phyloP scores from a whole-genome alignment of 2,113 vertebrate genomes.

The Monopterus albus region DNA sequence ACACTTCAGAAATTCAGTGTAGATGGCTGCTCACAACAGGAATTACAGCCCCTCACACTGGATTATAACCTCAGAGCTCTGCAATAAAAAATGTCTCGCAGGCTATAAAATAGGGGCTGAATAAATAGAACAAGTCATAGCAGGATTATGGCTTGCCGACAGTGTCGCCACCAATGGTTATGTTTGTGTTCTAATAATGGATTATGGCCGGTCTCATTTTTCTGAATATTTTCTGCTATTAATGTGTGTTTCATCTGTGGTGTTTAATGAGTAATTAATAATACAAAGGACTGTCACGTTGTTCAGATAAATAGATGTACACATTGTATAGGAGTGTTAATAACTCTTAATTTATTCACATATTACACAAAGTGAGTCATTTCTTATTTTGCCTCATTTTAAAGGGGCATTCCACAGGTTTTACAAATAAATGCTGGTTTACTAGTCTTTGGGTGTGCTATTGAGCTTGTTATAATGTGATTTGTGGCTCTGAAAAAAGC shows the following conservation, averaged over 20 bases:
- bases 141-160: constrained; percentile 17
- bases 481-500: too few relatives aligned
- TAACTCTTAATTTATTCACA: constrained; percentile 6
- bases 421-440: not conserved
- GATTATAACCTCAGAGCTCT: constrained; percentile 49
- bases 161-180: constrained; percentile 8
- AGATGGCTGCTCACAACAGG: constrained; percentile 47
- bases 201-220: constrained; percentile 14
- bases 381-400: not conserved
- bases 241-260: not conserved
- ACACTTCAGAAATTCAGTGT: constrained; percentile 30
- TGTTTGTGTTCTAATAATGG: constrained; percentile 6
- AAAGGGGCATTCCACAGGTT: not conserved
- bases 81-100: constrained; percentile 34
- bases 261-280: not conserved
- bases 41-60: constrained; percentile 42
- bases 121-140: constrained; percentile 23
- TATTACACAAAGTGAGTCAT: not conserved
- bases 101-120: constrained; percentile 38
- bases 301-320: not conserved
- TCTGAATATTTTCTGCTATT: not conserved
- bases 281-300: not conserved
- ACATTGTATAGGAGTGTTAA: not conserved
- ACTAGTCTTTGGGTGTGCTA: too few relatives aligned
- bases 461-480: not conserved